Percentiles rank a stretch among this genome's conserved stretches.
phyloP scores from a whole-genome alignment of 2,113 vertebrate genomes.

The Baryphthengus martii region DNA sequence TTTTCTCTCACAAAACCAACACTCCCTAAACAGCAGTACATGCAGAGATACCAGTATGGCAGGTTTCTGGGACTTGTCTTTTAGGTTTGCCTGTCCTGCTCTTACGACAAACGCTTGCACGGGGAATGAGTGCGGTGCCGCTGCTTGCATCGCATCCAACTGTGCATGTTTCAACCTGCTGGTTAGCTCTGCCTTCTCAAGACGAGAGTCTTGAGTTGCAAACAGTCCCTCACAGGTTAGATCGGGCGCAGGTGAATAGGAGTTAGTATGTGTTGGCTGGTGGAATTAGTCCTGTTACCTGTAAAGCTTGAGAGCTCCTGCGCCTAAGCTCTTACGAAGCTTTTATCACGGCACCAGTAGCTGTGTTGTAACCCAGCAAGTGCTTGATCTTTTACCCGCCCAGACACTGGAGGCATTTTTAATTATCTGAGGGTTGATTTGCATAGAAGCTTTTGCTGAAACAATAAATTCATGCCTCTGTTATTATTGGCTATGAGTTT shows the following conservation, averaged over 20 bases:
- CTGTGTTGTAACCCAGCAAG: slow-evolving; percentile 32
- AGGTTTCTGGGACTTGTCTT: slow-evolving; percentile 42
- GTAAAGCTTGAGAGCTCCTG: background rate
- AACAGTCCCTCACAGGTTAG: background rate
- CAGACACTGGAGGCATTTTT: slow-evolving; percentile 41
- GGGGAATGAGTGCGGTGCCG: background rate
- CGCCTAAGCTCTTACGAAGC: background rate
- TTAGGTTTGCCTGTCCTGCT: slow-evolving; percentile 21
- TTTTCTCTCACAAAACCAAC: background rate
- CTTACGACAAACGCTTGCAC: slow-evolving; percentile 8
- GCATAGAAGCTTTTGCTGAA: slow-evolving; percentile 39
- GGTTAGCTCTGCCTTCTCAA: background rate
- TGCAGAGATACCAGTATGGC: slow-evolving; percentile 48
- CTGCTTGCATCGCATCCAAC: background rate
- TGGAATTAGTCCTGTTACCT: background rate
- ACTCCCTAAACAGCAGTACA: background rate
- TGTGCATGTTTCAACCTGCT: slow-evolving; percentile 28
- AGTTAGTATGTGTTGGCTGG: background rate
- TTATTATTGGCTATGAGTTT: slow-evolving; percentile 22
- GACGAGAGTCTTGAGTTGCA: background rate
- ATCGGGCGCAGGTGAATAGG: background rate
- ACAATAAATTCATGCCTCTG: slow-evolving; percentile 29
- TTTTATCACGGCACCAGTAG: background rate
- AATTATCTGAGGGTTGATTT: slow-evolving; percentile 42
- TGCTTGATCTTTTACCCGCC: slow-evolving; percentile 38